These are phyloP conservation scores for Calliphora vomitoria DNA, from an alignment of 2,888 invertebrate genomes.

Conservation along the genomic window DNA sequence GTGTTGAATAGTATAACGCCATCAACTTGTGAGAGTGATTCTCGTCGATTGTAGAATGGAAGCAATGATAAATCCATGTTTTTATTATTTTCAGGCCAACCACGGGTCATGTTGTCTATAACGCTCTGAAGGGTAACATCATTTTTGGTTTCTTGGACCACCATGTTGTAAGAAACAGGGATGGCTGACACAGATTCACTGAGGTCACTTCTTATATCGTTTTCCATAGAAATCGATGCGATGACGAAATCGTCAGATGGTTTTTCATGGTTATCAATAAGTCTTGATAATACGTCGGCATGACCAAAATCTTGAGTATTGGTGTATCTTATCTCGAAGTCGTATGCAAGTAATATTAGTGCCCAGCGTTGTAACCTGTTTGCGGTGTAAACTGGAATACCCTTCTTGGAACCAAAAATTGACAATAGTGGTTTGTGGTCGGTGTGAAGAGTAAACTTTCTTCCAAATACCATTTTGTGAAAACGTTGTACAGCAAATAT, in stretches of 20 bases:
- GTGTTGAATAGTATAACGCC: too few species aligned
- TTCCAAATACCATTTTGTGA: too few species aligned
- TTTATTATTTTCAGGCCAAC: slow-evolving; percentile 20
- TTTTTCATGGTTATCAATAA: slow-evolving; percentile 62
- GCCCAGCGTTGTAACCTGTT: slow-evolving; percentile 64
- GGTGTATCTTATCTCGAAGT: slow-evolving; percentile 14
- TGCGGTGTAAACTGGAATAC: slow-evolving; percentile 75
- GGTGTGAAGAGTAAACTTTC: slow-evolving; percentile 67
- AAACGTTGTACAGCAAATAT: too few species aligned
- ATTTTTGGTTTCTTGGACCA: slow-evolving; percentile 2
- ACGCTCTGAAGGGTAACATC: slow-evolving; percentile 1
- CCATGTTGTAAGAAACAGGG: not conserved
- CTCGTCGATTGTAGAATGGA: too few species aligned
- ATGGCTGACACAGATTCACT: not conserved
- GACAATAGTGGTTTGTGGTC: slow-evolving; percentile 76
- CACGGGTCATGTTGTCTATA: not conserved
- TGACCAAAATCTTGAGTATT: slow-evolving; percentile 69
- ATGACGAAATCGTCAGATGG: slow-evolving; percentile 50
- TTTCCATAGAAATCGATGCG: slow-evolving; percentile 19
- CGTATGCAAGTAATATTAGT: not conserved
- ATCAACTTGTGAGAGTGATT: too few species aligned
- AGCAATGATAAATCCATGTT: too few species aligned
- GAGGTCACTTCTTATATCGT: too few species aligned
- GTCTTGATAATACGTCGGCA: slow-evolving; percentile 73
- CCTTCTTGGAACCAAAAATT: slow-evolving; percentile 79